Evolutionary conservation across 2,797 vertebrate species (phyloP).

Genomic region (Emydoidea blandingii): DNA sequence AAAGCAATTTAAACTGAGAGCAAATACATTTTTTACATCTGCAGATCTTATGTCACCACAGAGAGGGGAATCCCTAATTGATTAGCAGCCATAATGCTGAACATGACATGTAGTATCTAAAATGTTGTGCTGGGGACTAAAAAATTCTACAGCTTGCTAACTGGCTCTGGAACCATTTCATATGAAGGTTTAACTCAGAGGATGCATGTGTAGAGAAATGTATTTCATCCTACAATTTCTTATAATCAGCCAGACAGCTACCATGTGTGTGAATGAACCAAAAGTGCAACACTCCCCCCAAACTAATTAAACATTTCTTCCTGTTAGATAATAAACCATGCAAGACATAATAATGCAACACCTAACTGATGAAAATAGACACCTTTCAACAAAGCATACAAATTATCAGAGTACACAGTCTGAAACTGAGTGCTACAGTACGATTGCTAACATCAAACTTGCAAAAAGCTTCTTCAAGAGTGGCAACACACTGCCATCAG

Average conservation of each 20-base stretch:
- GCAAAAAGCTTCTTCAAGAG: neutral
- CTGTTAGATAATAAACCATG: neutral
- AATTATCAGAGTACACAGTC: neutral
- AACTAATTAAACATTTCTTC: neutral
- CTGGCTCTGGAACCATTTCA: neutral
- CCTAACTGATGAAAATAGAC: neutral
- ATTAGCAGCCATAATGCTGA: neutral
- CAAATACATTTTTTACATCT: neutral
- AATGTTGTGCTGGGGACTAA: neutral
- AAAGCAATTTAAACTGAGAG: neutral
- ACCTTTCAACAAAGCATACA: neutral
- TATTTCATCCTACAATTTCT: neutral
- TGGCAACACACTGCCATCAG: neutral
- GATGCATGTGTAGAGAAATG: neutral
- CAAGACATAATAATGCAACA: neutral
- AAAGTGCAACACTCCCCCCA: neutral
- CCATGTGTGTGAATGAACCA: neutral
- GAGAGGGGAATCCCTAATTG: neutral
- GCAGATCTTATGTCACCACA: neutral
- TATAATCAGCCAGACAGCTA: neutral
- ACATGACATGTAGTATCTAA: neutral
- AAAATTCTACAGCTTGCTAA: neutral
- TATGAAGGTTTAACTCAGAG: neutral
- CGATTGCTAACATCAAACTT: conserved; percentile 10
- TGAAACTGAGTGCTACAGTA: neutral